A percentile compares a stretch with the other conserved stretches of the same genome.
Evolutionary conservation across 1,140 invertebrate genomes (phyloP).

Genomic region (Drusus annulatus): DNA sequence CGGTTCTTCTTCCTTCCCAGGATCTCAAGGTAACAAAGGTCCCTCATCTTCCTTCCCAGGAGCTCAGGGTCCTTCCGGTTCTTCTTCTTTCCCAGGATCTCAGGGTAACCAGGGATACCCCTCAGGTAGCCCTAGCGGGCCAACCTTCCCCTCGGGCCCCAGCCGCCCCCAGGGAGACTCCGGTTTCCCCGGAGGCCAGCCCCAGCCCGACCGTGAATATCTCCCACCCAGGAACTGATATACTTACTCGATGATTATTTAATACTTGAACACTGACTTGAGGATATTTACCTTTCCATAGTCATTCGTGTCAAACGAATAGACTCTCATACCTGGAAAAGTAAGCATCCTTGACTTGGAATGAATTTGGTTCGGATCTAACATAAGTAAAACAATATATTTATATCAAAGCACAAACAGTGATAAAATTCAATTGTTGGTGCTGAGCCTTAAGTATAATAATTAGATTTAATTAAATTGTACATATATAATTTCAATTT

Average conservation of each 20-base stretch:
- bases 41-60: slow-evolving; percentile 54
- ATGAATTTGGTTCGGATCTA: slow-evolving; percentile 51
- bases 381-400: slow-evolving; percentile 47
- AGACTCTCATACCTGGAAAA: slow-evolving; percentile 30
- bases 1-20: slow-evolving; percentile 56
- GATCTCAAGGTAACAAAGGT: slow-evolving; percentile 54
- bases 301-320: neutral
- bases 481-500: slow-evolving; percentile 29
- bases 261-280: slow-evolving; percentile 51
- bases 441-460: slow-evolving; percentile 49
- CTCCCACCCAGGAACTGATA: slow-evolving; percentile 70
- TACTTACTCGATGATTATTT: slow-evolving; percentile 3
- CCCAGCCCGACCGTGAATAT: slow-evolving; percentile 73
- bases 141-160: slow-evolving; percentile 63
- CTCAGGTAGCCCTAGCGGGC: slow-evolving; percentile 67
- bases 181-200: slow-evolving; percentile 60
- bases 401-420: slow-evolving; percentile 49
- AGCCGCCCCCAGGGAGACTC: slow-evolving; percentile 56
- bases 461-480: slow-evolving; percentile 47
- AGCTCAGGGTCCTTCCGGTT: slow-evolving; percentile 54
- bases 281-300: slow-evolving; percentile 55
- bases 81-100: slow-evolving; percentile 54
- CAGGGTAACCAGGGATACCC: slow-evolving; percentile 62
- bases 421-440: slow-evolving; percentile 51
- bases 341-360: slow-evolving; percentile 58